phyloP scores from a whole-genome alignment of 1,140 invertebrate species.

The Tetramorium alpestre region DNA sequence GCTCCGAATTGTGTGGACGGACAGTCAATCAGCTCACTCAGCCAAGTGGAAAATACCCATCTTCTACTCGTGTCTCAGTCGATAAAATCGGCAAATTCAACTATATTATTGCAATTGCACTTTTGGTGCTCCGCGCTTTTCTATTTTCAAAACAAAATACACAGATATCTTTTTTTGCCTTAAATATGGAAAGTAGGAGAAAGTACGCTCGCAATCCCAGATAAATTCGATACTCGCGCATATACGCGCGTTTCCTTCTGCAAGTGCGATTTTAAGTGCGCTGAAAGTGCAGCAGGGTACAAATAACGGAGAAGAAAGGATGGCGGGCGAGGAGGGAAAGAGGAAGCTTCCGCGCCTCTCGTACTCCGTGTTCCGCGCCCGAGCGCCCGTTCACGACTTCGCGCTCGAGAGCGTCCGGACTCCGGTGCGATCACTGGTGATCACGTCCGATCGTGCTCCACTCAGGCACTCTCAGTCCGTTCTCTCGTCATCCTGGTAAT shows the following conservation, averaged over 20 bases:
- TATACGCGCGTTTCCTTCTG: no score
- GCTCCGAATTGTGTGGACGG: no score
- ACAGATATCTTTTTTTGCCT: neutral
- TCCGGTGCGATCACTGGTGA: neutral
- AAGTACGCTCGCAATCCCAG: no score
- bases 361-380: neutral
- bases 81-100: neutral
- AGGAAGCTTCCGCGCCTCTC: neutral
- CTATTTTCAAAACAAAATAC: neutral
- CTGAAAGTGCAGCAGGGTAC: neutral
- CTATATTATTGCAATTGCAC: neutral
- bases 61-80: neutral
- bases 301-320: neutral
- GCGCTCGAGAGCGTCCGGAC: slow-evolving; percentile 20
- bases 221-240: no score
- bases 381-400: neutral
- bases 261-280: neutral
- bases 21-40: no score
- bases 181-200: neutral
- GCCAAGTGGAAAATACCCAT: neutral
- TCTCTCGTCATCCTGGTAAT: neutral
- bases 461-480: no score
- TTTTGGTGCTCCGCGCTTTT: neutral
- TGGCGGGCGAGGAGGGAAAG: neutral
- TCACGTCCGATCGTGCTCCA: neutral